Conservation (phyloP, 2,888 invertebrate species). For the Synergus gifuensis region DNA sequence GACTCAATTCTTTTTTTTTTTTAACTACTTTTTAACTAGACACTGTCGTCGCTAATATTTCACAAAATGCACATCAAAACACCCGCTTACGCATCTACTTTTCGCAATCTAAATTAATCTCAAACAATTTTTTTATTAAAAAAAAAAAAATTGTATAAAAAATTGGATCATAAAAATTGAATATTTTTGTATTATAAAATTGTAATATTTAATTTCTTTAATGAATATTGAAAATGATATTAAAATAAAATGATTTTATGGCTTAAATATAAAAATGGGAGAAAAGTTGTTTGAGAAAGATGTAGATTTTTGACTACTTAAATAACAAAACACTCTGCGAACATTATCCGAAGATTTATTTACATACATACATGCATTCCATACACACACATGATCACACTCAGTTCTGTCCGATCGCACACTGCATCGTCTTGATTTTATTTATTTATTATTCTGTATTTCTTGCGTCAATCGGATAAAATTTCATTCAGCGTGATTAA, state of each 20-base stretch:
- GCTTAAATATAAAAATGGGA: background rate
- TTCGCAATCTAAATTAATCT: constrained; percentile 7
- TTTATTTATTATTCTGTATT: background rate
- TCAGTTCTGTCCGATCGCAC: constrained; percentile 40
- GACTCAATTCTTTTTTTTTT: constrained; percentile 36
- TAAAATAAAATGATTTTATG: background rate
- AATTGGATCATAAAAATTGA: background rate
- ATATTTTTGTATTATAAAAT: background rate
- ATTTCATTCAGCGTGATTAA: background rate
- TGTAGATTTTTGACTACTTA: constrained; percentile 10
- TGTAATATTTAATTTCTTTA: too few relatives aligned
- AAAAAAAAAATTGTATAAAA: background rate
- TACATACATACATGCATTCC: constrained; percentile 29
- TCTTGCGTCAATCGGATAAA: background rate
- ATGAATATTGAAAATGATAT: too few relatives aligned
- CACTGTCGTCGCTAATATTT: constrained; percentile 50
- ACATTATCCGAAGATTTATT: constrained; percentile 22
- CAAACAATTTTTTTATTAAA: constrained; percentile 19
- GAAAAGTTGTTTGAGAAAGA: background rate
- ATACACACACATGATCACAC: background rate
- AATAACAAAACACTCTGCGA: constrained; percentile 12
- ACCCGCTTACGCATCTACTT: constrained; percentile 43
- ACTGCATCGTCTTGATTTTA: constrained; percentile 29
- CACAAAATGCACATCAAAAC: constrained; percentile 60
- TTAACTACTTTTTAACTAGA: constrained; percentile 41